These are phyloP conservation scores for Meta bourneti DNA, from an alignment of 2,888 invertebrate genomes.

Conservation along the genomic window DNA sequence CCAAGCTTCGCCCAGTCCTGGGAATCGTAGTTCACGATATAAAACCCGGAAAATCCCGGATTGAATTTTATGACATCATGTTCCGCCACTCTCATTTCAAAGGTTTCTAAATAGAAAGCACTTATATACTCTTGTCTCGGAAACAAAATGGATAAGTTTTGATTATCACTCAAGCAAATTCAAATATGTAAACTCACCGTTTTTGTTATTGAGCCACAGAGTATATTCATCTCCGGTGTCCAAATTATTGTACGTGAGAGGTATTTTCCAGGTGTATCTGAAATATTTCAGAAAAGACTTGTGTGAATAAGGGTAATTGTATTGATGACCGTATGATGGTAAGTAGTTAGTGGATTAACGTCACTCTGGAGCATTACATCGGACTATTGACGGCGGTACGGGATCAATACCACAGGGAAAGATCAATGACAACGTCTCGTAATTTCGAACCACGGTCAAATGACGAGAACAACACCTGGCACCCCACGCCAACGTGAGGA, in stretches of 20 bases:
- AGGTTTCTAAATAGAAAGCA: conserved; percentile 34
- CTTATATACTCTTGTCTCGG: not conserved
- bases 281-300: not conserved
- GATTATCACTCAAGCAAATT: not conserved
- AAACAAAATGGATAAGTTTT: not conserved
- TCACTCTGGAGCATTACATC: too few relatives aligned
- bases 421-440: too few relatives aligned
- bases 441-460: too few relatives aligned
- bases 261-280: conserved; percentile 64
- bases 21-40: conserved; percentile 70
- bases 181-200: conserved; percentile 5
- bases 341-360: too few relatives aligned
- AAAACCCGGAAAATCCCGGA: conserved; percentile 59
- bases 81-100: conserved; percentile 18
- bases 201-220: conserved; percentile 62
- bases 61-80: conserved; percentile 68
- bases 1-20: conserved; percentile 38
- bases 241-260: conserved; percentile 57
- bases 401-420: too few relatives aligned
- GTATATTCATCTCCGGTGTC: conserved; percentile 50
- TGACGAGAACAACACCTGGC: too few relatives aligned
- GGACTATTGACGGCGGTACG: too few relatives aligned
- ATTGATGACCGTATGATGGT: too few relatives aligned
- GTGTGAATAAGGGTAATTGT: too few relatives aligned
- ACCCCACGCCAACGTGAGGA: too few relatives aligned